phyloP scores from a whole-genome alignment of 2,797 vertebrate genomes.

The Chloroceryle amazona region DNA sequence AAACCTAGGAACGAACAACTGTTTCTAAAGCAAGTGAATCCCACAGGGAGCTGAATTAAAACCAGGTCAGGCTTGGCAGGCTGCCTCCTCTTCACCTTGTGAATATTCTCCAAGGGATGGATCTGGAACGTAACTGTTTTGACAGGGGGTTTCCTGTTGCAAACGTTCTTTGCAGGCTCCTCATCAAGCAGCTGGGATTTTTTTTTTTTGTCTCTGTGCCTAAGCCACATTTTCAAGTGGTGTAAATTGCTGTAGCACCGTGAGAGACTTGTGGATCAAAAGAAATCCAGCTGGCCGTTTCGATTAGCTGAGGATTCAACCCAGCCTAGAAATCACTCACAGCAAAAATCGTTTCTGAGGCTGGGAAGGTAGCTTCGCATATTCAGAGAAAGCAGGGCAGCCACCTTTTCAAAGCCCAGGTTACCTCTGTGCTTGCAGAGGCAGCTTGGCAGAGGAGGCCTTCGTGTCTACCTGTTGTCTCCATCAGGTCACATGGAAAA shows the following conservation, averaged over 20 bases:
- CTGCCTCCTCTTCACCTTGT: slow-evolving; percentile 61
- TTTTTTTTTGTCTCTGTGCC: neutral
- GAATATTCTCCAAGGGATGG: neutral
- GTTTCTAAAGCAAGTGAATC: slow-evolving; percentile 21
- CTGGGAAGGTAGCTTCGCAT: neutral
- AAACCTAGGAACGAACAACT: slow-evolving; percentile 22
- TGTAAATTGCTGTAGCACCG: neutral
- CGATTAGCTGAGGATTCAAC: neutral
- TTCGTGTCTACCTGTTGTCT: neutral
- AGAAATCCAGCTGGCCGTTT: neutral
- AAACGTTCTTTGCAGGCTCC: neutral
- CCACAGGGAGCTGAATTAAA: slow-evolving; percentile 19
- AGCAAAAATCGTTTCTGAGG: neutral
- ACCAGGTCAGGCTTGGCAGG: slow-evolving; percentile 19
- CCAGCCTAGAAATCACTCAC: neutral
- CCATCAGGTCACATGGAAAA: neutral
- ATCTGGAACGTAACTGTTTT: slow-evolving; percentile 14
- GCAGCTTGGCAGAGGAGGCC: neutral
- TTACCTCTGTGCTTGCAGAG: neutral
- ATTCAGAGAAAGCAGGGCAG: neutral
- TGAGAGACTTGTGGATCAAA: neutral
- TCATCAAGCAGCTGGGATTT: neutral
- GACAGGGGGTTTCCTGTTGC: slow-evolving; percentile 18
- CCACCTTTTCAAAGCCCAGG: neutral
- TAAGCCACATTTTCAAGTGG: neutral